These are phyloP conservation scores for Maniola hyperantus DNA, from an alignment of 2,888 invertebrate species.

Conservation along the genomic window DNA sequence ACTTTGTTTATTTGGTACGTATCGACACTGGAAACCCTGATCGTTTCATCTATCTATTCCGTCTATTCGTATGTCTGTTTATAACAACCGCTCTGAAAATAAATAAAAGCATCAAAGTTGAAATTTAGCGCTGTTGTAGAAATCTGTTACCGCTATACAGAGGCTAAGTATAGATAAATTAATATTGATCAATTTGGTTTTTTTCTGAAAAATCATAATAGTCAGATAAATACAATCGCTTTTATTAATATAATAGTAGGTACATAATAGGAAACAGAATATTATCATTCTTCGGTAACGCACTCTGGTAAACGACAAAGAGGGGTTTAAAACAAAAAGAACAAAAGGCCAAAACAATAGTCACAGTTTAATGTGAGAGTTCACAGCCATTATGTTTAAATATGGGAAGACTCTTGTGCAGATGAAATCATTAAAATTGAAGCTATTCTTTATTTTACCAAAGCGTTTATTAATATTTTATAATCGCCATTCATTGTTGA, in stretches of 20 bases:
- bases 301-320: conserved; percentile 54
- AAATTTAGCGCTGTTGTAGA: too few species aligned
- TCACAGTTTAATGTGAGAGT: conserved; percentile 72
- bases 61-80: too few species aligned
- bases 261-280: conserved; percentile 37
- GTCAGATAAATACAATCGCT: conserved; percentile 1
- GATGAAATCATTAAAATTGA: conserved; percentile 60
- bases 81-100: too few species aligned
- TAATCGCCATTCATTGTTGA: conserved; percentile 33
- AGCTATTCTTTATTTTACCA: conserved; percentile 44
- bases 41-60: too few species aligned
- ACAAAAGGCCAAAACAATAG: conserved; percentile 70
- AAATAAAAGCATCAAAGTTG: too few species aligned
- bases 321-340: conserved; percentile 69
- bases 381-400: conserved; percentile 62
- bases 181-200: neutral
- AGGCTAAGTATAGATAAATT: too few species aligned
- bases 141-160: too few species aligned
- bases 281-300: conserved; percentile 53
- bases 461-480: conserved; percentile 35
- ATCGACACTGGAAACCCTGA: too few species aligned
- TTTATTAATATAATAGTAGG: conserved; percentile 27
- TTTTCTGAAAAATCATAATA: neutral
- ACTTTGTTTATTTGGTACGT: neutral
- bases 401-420: conserved; percentile 63